Conservation (phyloP, 2,888 invertebrate genomes). For the Harpagoxenus sublaevis region DNA sequence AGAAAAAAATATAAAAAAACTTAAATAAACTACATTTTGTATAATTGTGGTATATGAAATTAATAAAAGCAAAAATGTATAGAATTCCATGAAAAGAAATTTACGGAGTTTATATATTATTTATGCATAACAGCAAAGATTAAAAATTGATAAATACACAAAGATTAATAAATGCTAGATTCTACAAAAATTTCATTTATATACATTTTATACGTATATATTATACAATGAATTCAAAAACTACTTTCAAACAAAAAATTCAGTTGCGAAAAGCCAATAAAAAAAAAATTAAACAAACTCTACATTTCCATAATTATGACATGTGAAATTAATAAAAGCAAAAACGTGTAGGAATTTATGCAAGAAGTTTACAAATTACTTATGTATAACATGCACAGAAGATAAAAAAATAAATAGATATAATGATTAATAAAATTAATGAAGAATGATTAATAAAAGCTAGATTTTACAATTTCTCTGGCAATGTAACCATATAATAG, state of each 20-base stretch:
- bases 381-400: background rate
- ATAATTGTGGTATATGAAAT: background rate
- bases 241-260: background rate
- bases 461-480: background rate
- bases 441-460: background rate
- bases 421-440: background rate
- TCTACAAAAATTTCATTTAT: background rate
- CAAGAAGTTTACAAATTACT: background rate
- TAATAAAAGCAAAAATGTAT: background rate
- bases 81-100: background rate
- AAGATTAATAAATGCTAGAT: constrained; percentile 1
- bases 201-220: background rate
- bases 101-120: background rate
- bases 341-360: background rate
- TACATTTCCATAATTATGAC: background rate
- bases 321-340: background rate
- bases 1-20: background rate
- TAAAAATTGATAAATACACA: background rate
- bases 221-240: background rate
- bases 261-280: background rate
- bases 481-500: background rate
- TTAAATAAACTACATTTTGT: constrained; percentile 6
- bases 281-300: background rate
- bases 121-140: background rate
- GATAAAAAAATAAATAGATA: background rate